phyloP scores from a whole-genome alignment of 2,113 vertebrate species.

The Corythornis cristatus region DNA sequence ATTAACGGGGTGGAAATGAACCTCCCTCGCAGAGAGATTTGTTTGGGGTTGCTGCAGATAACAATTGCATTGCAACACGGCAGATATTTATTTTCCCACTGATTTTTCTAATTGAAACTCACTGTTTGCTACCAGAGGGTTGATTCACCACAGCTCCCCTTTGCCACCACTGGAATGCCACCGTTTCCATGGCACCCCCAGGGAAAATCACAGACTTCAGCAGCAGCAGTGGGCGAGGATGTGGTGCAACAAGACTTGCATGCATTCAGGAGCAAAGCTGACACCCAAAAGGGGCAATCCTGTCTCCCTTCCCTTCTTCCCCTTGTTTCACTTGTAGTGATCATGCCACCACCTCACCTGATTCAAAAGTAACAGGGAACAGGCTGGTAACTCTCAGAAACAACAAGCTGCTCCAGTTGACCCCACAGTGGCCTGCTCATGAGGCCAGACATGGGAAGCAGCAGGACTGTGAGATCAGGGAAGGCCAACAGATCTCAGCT shows the following conservation, averaged over 20 bases:
- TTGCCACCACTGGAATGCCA: neutral
- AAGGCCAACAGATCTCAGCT: neutral
- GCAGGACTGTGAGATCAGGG: neutral
- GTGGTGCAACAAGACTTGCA: neutral
- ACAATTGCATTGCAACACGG: slow-evolving; percentile 11
- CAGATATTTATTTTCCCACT: slow-evolving; percentile 42
- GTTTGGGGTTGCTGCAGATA: slow-evolving; percentile 30
- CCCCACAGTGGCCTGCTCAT: rapidly evolving
- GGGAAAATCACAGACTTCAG: neutral
- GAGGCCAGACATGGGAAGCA: neutral
- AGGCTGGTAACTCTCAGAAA: neutral
- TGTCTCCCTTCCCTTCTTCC: neutral
- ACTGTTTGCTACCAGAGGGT: slow-evolving; percentile 11
- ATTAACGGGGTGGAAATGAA: slow-evolving; percentile 27
- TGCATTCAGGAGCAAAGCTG: neutral
- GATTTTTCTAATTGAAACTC: slow-evolving; percentile 31
- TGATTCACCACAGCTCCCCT: neutral
- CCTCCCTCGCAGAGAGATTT: slow-evolving; percentile 4
- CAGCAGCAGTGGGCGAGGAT: neutral
- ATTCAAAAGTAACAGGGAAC: neutral
- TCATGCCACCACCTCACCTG: neutral
- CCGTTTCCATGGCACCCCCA: neutral
- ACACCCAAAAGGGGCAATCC: neutral
- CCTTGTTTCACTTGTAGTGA: neutral
- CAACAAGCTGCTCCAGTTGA: neutral